Conservation (phyloP, 2,113 vertebrate genomes). For the Dryoscopus gambensis region DNA sequence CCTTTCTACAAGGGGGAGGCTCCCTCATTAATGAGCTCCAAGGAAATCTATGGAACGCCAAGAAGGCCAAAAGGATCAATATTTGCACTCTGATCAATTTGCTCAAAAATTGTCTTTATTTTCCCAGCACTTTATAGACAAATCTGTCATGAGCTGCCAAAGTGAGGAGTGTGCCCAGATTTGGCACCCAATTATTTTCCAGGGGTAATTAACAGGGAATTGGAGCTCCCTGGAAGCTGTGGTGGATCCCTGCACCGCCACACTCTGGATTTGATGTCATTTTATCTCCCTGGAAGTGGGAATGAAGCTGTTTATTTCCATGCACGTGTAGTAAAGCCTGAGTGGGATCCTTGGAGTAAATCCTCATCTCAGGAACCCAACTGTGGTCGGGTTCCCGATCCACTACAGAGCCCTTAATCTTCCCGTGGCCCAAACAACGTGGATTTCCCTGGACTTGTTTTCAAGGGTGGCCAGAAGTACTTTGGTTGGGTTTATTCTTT, state of each 20-base stretch:
- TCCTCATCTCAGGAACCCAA: fast-evolving
- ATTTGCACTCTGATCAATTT: background rate
- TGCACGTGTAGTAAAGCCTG: fast-evolving
- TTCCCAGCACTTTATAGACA: background rate
- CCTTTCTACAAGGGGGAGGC: background rate
- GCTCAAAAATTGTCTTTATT: background rate
- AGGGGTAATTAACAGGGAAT: background rate
- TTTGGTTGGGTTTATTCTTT: background rate
- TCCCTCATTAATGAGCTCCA: background rate
- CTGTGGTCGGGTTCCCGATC: fast-evolving
- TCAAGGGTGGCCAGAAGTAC: background rate
- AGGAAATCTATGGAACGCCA: background rate
- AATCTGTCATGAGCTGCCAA: constrained; percentile 34
- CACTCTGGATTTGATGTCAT: fast-evolving
- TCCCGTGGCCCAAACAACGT: fast-evolving
- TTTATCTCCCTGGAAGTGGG: fast-evolving
- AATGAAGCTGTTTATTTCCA: fast-evolving
- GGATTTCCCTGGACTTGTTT: background rate
- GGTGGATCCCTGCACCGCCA: background rate
- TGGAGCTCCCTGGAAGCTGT: background rate
- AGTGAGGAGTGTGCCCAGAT: background rate
- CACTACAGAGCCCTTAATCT: fast-evolving
- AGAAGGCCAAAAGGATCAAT: background rate
- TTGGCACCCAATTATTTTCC: constrained; percentile 6
- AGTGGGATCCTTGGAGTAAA: fast-evolving